A percentile compares a stretch with the other conserved stretches of the same genome.
phyloP scores from a whole-genome alignment of 2,113 vertebrate species.

The Brachionichthys hirsutus region DNA sequence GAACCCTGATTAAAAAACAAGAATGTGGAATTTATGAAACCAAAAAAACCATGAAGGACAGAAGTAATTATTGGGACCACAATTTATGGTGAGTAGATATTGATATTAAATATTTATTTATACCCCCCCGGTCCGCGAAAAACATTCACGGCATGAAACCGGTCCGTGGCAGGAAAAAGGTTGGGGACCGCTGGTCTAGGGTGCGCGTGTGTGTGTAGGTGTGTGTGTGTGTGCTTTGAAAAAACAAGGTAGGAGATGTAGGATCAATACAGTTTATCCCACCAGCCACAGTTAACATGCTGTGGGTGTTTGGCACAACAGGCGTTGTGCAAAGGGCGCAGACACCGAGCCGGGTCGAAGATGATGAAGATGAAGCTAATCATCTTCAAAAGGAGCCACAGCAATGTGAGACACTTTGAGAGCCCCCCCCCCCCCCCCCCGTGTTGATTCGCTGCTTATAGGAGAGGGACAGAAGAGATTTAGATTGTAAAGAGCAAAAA shows the following conservation, averaged over 20 bases:
- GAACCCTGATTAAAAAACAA: too few species aligned
- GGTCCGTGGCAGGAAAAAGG: too few species aligned
- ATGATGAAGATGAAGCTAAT: conserved; percentile 13
- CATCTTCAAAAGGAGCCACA: conserved; percentile 30
- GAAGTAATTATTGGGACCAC: too few species aligned
- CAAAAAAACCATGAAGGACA: too few species aligned
- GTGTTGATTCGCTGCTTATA: neutral
- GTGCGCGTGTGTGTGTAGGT: neutral
- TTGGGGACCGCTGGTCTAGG: too few species aligned
- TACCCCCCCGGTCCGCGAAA: too few species aligned
- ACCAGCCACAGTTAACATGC: conserved; percentile 2
- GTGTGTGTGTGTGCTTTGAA: neutral
- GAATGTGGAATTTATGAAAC: too few species aligned
- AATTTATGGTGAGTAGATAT: too few species aligned
- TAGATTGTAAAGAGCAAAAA: neutral
- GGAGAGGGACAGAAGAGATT: neutral
- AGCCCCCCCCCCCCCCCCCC: neutral
- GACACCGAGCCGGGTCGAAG: conserved; percentile 2
- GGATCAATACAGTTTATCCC: conserved; percentile 42
- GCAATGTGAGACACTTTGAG: conserved; percentile 4
- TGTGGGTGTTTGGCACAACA: conserved; percentile 21
- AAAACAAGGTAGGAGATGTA: conserved; percentile 26
- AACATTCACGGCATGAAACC: too few species aligned
- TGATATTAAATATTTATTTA: too few species aligned
- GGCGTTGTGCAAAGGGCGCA: conserved; percentile 6